phyloP scores from a whole-genome alignment of 2,113 vertebrate species.

The Balaeniceps rex region DNA sequence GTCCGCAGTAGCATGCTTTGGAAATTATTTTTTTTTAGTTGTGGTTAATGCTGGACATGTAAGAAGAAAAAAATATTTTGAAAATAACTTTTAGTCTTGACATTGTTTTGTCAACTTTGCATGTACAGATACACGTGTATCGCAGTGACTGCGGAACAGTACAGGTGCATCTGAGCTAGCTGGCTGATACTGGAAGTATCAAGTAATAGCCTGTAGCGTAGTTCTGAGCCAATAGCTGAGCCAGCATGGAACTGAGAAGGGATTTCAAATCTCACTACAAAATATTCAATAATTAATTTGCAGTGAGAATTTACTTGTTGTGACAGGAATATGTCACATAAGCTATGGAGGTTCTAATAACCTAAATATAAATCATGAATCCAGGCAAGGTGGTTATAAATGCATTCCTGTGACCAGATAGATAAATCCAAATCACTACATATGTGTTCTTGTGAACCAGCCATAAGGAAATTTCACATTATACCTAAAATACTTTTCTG shows the following conservation, averaged over 20 bases:
- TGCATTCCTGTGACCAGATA: not conserved
- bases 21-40: not conserved
- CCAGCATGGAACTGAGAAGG: not conserved
- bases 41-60: not conserved
- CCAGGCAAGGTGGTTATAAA: not conserved
- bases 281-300: constrained; percentile 8
- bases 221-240: not conserved
- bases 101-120: not conserved
- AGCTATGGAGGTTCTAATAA: not conserved
- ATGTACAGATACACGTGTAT: not conserved
- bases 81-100: not conserved
- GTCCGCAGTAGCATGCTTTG: not conserved
- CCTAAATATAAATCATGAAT: not conserved
- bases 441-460: not conserved
- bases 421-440: not conserved
- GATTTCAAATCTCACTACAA: not conserved
- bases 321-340: not conserved
- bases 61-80: not conserved
- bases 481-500: not conserved
- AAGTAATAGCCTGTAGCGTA: not conserved
- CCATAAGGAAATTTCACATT: not conserved
- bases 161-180: not conserved
- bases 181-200: not conserved
- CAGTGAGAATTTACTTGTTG: not conserved
- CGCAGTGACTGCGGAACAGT: not conserved